Evolutionary conservation across 2,113 vertebrate genomes (phyloP).

Genomic region (Alligator sinensis): DNA sequence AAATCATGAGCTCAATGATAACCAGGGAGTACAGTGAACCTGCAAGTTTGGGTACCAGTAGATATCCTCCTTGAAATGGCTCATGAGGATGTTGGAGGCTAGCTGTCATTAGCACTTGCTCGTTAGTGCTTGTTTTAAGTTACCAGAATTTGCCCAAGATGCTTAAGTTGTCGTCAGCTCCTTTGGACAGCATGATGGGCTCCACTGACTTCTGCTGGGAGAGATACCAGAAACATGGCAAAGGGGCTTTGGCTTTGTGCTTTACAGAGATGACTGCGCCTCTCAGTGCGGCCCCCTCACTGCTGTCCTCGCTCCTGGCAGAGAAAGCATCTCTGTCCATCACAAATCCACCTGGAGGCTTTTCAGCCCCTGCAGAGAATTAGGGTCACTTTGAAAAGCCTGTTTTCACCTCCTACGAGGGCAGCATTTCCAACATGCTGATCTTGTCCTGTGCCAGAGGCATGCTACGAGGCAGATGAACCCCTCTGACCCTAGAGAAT

Average conservation of each 20-base stretch:
- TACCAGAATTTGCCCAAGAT: background rate
- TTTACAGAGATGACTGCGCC: background rate
- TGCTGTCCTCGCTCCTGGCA: background rate
- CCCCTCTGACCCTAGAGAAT: background rate
- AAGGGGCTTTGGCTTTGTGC: background rate
- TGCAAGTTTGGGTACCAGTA: background rate
- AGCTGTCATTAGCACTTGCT: no score
- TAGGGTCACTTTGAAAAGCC: background rate
- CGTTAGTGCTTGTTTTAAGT: background rate
- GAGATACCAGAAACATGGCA: background rate
- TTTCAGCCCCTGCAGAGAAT: background rate
- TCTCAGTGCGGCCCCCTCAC: background rate
- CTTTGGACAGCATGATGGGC: background rate
- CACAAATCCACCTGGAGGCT: background rate
- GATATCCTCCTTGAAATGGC: background rate
- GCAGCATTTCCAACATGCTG: background rate
- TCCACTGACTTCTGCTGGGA: background rate
- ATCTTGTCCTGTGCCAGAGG: background rate
- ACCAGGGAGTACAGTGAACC: background rate
- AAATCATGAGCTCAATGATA: background rate
- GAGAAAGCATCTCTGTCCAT: background rate
- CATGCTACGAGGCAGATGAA: background rate
- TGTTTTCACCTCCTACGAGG: background rate
- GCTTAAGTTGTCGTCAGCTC: background rate
- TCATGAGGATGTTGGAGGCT: background rate